Base-by-base conservation (phyloP, 2,797 vertebrate genomes). In the Diplodus sargus region DNA sequence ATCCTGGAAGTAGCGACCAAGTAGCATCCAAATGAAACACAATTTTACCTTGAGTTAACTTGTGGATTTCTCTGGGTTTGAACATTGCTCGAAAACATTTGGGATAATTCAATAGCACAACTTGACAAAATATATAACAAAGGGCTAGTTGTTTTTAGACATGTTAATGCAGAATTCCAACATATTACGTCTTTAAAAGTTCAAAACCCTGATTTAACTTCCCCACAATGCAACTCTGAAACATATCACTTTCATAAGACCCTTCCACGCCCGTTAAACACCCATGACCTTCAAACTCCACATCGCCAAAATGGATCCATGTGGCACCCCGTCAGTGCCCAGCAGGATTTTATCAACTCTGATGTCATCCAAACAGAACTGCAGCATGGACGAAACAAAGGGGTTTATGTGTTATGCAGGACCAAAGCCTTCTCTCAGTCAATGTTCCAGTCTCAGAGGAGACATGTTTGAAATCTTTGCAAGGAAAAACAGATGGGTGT, bases 401-500 rank as follows among this genome's bases (percentile, higher is more conserved):
- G 23, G 2, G 6, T 25, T 60, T 8, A 28, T 52, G 7, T 20
- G 45, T 59, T 3, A 30, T 60, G 47, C 16, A 22, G 39, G 22
- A 51, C 13, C 8, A 1, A 64, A 23, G 28, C 39, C n/a, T 28
- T 58, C 23, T 76, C 6, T 4, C 4, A 5, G 49, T 54, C 18
- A 60, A n/a, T 45, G 58, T 42, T 68, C 59, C 58, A 22, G 20
- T 54, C 15, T 72, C 15, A 51, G 15, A 66, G 17, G 47, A 67
- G 13, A 13, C 15, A 17, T 48, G 54, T 70, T 42, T 68, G 28
- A 66, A 18, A 30, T 12, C 22, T 22, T 64, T 54, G 25, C 43
- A 25, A 73, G 57, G 23, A 47, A 66, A 85, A 80, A 63, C 70
- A 76, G 61, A 71, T 28, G 42, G 20, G 42, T 75, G 17, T 59